Evolutionary conservation across 2,888 invertebrate genomes (phyloP), one percentile per base, ranked within the genome.

Genomic region (Spicauda simplicius): DNA sequence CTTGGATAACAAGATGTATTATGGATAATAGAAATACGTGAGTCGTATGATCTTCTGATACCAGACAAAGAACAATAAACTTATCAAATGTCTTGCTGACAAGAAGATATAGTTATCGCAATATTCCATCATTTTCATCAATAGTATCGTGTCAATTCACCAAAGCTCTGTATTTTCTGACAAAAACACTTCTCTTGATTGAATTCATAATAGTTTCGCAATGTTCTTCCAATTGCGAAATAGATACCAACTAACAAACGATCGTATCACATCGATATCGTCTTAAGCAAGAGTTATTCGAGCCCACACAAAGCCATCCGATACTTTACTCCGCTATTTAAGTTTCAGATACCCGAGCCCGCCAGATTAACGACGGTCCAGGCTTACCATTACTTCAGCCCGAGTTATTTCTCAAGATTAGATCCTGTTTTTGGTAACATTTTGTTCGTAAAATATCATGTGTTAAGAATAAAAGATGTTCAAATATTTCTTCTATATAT

Each of bases 301-400:
- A 66, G 66, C 60, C 48, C 48, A 66, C 54, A 55, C 55, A 59
- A 45, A 60, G 59, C 59, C 53, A 54, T 55, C 60, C 55, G 54
- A 66, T 60, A 60, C 52, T 60, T 54, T 60, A 60, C 55, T 48
- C 14, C 19, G 59, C 53, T 66, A 48, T 66, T 66, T 61, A 66
- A 61, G 55, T 61, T 66, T 61, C 53, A 60, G 55, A 52, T 48
- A 67, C 61, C 56, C 48, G 58, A 67, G 67, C 61, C 18, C 67
- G 16, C 55, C 54, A 66, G 66, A 66, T 60, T 55, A 60, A 66
- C 60, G 66, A 50, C 55, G 60, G 18, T n/a, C 58, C 30, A 45
- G 59, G 6, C 25, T 30, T 25, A 48, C 45, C 33, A 60, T 65
- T 60, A 65, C 54, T 65, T 59, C 50, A 37, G 55, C 50, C 60